phyloP scores from a whole-genome alignment of 1,140 invertebrate genomes.

The Drosophila mojavensis region DNA sequence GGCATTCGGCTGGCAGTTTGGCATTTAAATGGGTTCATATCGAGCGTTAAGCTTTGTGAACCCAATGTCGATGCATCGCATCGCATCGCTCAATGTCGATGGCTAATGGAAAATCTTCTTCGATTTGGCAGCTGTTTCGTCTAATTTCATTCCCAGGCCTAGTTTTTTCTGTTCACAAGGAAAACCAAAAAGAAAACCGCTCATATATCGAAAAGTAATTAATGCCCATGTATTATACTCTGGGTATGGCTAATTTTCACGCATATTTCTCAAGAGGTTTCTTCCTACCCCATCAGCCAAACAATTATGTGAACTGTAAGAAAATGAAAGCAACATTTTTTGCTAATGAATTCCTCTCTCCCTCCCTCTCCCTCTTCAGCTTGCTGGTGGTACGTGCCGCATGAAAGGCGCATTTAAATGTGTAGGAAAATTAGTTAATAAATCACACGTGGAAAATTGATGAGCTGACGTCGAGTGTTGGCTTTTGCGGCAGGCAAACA shows the following conservation, averaged over 20 bases:
- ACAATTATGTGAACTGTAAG: slow-evolving; percentile 74
- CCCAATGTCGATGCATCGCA: slow-evolving; percentile 11
- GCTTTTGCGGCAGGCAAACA: slow-evolving; percentile 25
- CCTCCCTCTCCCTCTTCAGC: neutral
- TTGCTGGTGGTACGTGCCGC: slow-evolving; percentile 52
- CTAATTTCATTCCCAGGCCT: neutral
- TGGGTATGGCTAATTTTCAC: slow-evolving; percentile 46
- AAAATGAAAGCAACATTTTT: slow-evolving; percentile 74
- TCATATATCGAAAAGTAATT: slow-evolving; percentile 54
- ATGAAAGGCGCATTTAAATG: slow-evolving; percentile 75
- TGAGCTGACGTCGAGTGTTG: slow-evolving; percentile 66
- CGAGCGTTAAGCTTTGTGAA: slow-evolving; percentile 17
- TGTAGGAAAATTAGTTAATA: slow-evolving; percentile 80
- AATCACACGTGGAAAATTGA: slow-evolving; percentile 81
- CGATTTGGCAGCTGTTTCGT: neutral
- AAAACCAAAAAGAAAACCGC: neutral
- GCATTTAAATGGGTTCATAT: slow-evolving; percentile 54
- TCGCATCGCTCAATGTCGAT: slow-evolving; percentile 26
- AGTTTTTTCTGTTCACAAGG: neutral
- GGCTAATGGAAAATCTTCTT: neutral
- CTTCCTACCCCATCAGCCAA: neutral
- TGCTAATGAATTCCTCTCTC: slow-evolving; percentile 64
- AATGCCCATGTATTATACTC: slow-evolving; percentile 59
- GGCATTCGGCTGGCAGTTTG: slow-evolving; percentile 29
- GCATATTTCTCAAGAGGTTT: slow-evolving; percentile 55